A percentile compares a stretch with the other conserved stretches of the same genome.
phyloP scores from a whole-genome alignment of 2,113 vertebrate species.

The Oriolus oriolus region DNA sequence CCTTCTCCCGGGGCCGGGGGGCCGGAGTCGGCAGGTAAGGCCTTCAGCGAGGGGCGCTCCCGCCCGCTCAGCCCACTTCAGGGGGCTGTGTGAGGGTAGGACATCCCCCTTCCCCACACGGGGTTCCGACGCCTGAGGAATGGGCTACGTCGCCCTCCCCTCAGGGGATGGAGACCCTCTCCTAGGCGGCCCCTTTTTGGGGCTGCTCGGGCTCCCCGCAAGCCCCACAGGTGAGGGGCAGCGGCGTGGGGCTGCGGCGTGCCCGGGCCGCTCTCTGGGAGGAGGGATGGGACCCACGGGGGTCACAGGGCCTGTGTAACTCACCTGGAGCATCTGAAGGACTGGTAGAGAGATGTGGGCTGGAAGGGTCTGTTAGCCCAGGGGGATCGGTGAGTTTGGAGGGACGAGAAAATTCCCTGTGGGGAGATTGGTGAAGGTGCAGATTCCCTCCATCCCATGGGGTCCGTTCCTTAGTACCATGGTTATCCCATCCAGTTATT shows the following conservation, averaged over 20 bases:
- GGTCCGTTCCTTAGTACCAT: accelerated
- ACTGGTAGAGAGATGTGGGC: background rate
- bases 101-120: background rate
- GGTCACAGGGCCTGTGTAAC: background rate
- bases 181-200: background rate
- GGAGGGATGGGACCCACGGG: background rate
- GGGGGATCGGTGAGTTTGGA: background rate
- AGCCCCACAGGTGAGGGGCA: background rate
- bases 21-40: conserved; percentile 49
- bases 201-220: background rate
- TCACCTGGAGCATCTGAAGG: background rate
- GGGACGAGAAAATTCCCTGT: background rate
- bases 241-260: background rate
- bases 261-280: background rate
- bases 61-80: background rate
- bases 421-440: background rate
- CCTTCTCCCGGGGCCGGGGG: background rate
- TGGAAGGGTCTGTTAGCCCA: background rate
- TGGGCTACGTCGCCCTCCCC: background rate
- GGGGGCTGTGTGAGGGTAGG: background rate
- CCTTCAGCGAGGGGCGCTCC: background rate
- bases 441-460: background rate
- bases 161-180: background rate
- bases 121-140: background rate
- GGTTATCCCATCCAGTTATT: background rate